Evolutionary conservation across 2,888 invertebrate species (phyloP), one percentile per base, ranked within the genome.

Genomic region (Brenthis ino): DNA sequence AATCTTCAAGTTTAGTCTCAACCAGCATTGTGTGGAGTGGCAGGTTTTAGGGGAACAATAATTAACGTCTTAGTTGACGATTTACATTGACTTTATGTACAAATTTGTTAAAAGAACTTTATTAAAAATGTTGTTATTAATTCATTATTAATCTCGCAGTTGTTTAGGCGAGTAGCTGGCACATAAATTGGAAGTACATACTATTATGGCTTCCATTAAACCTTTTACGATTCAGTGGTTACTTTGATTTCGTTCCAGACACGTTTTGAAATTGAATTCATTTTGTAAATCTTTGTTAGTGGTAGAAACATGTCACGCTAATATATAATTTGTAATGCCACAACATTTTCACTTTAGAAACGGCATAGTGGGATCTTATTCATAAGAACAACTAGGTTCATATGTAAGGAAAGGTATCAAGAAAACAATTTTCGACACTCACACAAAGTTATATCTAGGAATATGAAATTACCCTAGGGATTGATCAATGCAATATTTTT

Each of bases 171-270:
- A 56, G 65, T 56, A 65, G 43, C 43, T 28, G 51, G 47, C 14
- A 24, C 65, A 65, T 69, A 65, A 69, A 69, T 61, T 65, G 57
- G 43, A 57, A 43, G 11, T 43, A 43, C 37, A 65, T 70, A 66
- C 56, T 58, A 16, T 69, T 84, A 85, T 80, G 77, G 80, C 77
- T 68, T 75, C 77, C 82, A 85, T 84, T 86, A 84, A 84, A 80
- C 79, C 77, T 83, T 84, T 85, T 84, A 83, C 80, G 82, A 84
- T 80, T 80, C 76, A 73, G 75, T 75, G 75, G 79, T 79, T 77
- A 76, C 75, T 79, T 77, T 64, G 77, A 79, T 83, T 83, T 76
- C 77, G 75, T 80, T 78, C 67, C 75, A 77, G 77, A 74, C 80
- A 76, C 78, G 79, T 79, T 79, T 79, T 77, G 73, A 79, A 78